A percentile compares a stretch with the other conserved stretches of the same genome.
phyloP scores from a whole-genome alignment of 2,888 invertebrate species.

The Hydropsyche betteni region DNA sequence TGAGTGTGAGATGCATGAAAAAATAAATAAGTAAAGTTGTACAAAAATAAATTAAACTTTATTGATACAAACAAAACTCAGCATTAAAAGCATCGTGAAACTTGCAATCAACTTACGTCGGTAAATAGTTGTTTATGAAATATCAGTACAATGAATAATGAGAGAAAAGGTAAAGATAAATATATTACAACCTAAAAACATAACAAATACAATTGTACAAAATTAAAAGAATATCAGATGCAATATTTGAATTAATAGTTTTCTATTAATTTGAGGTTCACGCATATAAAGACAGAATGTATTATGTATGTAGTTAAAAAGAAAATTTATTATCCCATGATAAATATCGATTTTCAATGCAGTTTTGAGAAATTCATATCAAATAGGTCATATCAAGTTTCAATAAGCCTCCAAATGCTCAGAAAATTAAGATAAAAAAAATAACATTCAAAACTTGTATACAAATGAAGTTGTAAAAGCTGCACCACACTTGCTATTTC shows the following conservation, averaged over 20 bases:
- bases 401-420: conserved; percentile 39
- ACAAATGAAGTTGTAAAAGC: conserved; percentile 44
- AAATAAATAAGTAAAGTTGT: conserved; percentile 26
- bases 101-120: not conserved
- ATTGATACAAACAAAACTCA: conserved; percentile 23
- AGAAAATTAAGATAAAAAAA: conserved; percentile 50
- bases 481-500: conserved; percentile 37
- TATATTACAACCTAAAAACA: too few relatives aligned
- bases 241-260: too few relatives aligned
- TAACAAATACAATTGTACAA: too few relatives aligned
- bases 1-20: conserved; percentile 33
- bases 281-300: too few relatives aligned
- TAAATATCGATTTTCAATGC: not conserved
- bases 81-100: conserved; percentile 28
- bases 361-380: conserved; percentile 44
- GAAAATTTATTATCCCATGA: too few relatives aligned
- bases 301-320: too few relatives aligned
- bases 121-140: too few relatives aligned
- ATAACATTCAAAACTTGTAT: conserved; percentile 38
- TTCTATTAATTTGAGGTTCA: too few relatives aligned
- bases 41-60: conserved; percentile 32
- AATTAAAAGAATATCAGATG: too few relatives aligned
- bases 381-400: conserved; percentile 30
- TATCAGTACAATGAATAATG: too few relatives aligned
- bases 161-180: too few relatives aligned